phyloP scores from a whole-genome alignment of 2,113 vertebrate genomes.

The Oceanites oceanicus region DNA sequence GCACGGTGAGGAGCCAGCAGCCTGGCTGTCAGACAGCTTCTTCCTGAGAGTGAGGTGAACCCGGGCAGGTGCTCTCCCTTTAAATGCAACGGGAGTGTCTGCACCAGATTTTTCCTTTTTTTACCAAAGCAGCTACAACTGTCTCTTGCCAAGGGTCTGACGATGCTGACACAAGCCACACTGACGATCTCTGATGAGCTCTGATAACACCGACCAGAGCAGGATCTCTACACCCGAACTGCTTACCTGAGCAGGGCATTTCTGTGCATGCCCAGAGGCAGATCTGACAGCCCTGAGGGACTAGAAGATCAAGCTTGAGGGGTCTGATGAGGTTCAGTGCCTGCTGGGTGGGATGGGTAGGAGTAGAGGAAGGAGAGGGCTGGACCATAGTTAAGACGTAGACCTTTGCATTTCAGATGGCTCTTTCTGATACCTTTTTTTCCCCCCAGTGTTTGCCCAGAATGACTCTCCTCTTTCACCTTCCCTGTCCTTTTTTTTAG shows the following conservation, averaged over 20 bases:
- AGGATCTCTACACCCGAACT: background rate
- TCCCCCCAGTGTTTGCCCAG: background rate
- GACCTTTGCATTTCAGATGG: background rate
- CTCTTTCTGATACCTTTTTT: background rate
- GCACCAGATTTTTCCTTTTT: background rate
- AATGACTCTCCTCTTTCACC: background rate
- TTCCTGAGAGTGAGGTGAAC: background rate
- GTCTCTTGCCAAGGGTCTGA: background rate
- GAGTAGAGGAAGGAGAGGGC: too few species aligned
- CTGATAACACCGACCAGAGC: background rate
- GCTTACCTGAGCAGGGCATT: background rate
- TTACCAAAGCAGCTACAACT: background rate
- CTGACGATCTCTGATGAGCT: background rate
- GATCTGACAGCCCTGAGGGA: background rate
- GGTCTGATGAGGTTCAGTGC: background rate
- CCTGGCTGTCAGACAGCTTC: background rate
- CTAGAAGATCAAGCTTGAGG: background rate
- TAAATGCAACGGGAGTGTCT: background rate
- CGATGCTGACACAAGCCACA: background rate
- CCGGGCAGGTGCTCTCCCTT: background rate
- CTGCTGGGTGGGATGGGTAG: background rate
- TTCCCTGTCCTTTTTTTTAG: background rate
- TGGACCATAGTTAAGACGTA: background rate
- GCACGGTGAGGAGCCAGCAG: accelerated
- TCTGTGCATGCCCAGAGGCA: background rate